These are phyloP conservation scores for Raja brachyura DNA, from an alignment of 2,113 vertebrate species.

Conservation along the genomic window DNA sequence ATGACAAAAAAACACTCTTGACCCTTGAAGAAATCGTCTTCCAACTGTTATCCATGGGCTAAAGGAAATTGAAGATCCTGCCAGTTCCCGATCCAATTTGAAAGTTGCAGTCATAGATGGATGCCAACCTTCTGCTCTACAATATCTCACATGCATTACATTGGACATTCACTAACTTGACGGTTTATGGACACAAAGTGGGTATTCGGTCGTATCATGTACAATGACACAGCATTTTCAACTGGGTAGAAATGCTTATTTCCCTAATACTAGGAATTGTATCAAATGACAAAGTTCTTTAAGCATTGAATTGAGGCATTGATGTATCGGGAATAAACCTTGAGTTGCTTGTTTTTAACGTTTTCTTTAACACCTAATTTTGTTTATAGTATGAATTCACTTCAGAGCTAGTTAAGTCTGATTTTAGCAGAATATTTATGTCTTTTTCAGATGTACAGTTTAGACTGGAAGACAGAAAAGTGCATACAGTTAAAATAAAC, in stretches of 20 bases:
- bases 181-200: background rate
- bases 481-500: constrained; percentile 36
- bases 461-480: constrained; percentile 31
- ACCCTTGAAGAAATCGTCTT: background rate
- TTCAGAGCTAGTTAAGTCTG: background rate
- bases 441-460: constrained; percentile 30
- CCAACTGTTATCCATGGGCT: background rate
- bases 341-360: constrained; percentile 6
- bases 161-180: background rate
- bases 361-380: constrained; percentile 22
- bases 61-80: background rate
- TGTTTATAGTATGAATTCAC: constrained; percentile 31
- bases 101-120: background rate
- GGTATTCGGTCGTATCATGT: background rate
- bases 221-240: background rate
- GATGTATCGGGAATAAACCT: background rate
- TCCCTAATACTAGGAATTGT: background rate
- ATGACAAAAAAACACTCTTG: too few species aligned
- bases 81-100: background rate
- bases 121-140: background rate
- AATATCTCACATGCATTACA: background rate
- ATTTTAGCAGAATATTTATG: constrained; percentile 36
- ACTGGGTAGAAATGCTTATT: background rate
- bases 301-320: background rate
- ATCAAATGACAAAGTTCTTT: background rate